Conservation (phyloP, 2,888 invertebrate genomes). For the Acanthosepion pharaonis region DNA sequence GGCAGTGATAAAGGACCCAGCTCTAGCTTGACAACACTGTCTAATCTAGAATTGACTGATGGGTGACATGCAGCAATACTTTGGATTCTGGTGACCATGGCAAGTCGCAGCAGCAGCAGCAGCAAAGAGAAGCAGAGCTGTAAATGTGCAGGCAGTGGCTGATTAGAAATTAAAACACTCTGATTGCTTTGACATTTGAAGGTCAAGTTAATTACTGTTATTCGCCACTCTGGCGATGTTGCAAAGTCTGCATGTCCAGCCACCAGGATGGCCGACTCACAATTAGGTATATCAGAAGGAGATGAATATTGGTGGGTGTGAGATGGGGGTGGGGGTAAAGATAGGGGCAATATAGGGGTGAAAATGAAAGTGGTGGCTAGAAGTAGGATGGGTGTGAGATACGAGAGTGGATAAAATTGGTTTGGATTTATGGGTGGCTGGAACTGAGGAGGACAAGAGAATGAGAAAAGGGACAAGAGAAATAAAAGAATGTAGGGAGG, state of each 20-base stretch:
- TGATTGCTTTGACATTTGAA: constrained; percentile 9
- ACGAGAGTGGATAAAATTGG: background rate
- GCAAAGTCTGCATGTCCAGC: constrained; percentile 10
- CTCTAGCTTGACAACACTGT: background rate
- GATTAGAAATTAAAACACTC: constrained; percentile 33
- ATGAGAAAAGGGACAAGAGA: background rate
- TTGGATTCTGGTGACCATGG: constrained; percentile 11
- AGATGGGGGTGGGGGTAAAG: background rate
- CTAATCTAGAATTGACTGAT: constrained; percentile 33
- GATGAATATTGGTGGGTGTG: background rate
- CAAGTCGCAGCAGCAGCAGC: background rate
- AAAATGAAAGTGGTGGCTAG: background rate
- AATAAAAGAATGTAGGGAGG: background rate
- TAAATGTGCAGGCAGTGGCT: constrained; percentile 23
- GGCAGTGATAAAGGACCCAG: background rate
- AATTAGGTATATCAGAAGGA: constrained; percentile 1
- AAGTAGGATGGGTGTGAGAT: background rate
- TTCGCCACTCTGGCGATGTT: constrained; percentile 33
- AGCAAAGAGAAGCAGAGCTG: background rate
- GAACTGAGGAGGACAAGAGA: background rate
- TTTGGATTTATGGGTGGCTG: constrained; percentile 33
- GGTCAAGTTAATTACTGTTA: constrained; percentile 33
- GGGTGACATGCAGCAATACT: background rate
- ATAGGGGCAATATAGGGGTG: background rate
- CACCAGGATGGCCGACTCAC: background rate